A percentile compares a stretch with the other conserved stretches of the same genome.
These are phyloP conservation scores for Orchesella cincta DNA, from an alignment of 1,140 invertebrate species.

Conservation along the genomic window DNA sequence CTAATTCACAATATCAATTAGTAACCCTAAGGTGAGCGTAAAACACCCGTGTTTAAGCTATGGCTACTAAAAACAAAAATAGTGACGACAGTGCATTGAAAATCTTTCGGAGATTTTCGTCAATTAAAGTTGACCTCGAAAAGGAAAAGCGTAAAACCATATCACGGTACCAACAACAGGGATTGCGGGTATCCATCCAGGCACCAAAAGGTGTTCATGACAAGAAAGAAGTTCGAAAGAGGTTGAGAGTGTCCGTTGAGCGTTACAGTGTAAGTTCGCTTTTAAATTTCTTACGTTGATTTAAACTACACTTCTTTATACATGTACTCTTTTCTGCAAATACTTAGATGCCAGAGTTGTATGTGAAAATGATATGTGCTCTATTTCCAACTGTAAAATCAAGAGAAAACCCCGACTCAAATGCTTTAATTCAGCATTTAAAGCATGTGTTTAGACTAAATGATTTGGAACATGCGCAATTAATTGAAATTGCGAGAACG, in stretches of 20 bases:
- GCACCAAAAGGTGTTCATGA: not conserved
- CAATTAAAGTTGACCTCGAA: conserved; percentile 12
- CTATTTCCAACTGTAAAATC: not conserved
- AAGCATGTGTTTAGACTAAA: not conserved
- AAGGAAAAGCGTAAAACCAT: conserved; percentile 8
- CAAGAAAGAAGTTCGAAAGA: conserved; percentile 6
- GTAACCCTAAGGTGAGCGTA: too few relatives aligned
- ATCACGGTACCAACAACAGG: not conserved
- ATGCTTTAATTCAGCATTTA: conserved; percentile 8
- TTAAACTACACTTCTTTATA: too few relatives aligned
- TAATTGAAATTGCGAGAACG: conserved; percentile 16
- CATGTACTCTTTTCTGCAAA: too few relatives aligned
- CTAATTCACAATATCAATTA: too few relatives aligned
- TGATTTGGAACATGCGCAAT: not conserved
- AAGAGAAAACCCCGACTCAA: not conserved
- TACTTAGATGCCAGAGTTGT: not conserved
- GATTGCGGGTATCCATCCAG: not conserved
- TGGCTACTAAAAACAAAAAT: too few relatives aligned
- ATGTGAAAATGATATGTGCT: conserved; percentile 19
- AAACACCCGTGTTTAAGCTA: too few relatives aligned
- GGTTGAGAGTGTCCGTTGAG: not conserved
- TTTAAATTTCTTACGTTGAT: too few relatives aligned
- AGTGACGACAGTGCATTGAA: not conserved
- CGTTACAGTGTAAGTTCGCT: conserved; percentile 8
- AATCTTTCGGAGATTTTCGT: conserved; percentile 9